Evolutionary conservation across 2,797 vertebrate genomes (phyloP), one percentile per base, ranked within the genome.

Genomic region (Acestrorhynchus altus): DNA sequence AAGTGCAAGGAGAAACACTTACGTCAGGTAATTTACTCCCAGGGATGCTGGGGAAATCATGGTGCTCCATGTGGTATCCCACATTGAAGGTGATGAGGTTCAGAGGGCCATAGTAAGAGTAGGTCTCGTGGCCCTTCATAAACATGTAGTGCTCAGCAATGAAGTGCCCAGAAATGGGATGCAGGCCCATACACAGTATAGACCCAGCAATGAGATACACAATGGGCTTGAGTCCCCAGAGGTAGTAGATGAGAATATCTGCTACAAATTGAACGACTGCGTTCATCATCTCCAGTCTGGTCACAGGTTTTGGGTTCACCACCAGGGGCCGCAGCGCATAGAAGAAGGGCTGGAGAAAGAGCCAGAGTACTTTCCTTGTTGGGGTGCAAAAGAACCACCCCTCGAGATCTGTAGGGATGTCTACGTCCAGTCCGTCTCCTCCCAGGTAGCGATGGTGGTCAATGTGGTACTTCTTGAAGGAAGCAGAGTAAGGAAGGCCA

Each of bases 81-180:
- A 96, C 98, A 3, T 99, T 99, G 89, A 99, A 99, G 77, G 98
- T 98, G 89, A 99, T 94, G 80, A 85, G 87, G 90, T 99, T 99
- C 84, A 99, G 94, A 13, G 95, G 82, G 74, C 98, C 98, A 0
- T 99, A 99, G 81, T 99, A 99, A 1, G 98, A 99, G 90, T 98
- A 99, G 0, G 98, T 99, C 92, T 99, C 98, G 0, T 98, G 92
- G 67, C 98, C 98, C 89, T 97, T 97, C 81, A 94, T 77, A 83
- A 97, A 99, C 97, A 98, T 96, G 86, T 99, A 99, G 88, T 99
- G 98, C 82, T 99, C 98, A 0, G 98, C 96, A 79, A 99, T 97
- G 51, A 99, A 99, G 85, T 99, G 98, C 83, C 98, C 98, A 2
- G 98, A 97, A 88, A 99, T 96, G 46, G 98, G 98, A 87, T 99